Evolutionary conservation across 2,113 vertebrate species (phyloP).

Genomic region (Aix galericulata): DNA sequence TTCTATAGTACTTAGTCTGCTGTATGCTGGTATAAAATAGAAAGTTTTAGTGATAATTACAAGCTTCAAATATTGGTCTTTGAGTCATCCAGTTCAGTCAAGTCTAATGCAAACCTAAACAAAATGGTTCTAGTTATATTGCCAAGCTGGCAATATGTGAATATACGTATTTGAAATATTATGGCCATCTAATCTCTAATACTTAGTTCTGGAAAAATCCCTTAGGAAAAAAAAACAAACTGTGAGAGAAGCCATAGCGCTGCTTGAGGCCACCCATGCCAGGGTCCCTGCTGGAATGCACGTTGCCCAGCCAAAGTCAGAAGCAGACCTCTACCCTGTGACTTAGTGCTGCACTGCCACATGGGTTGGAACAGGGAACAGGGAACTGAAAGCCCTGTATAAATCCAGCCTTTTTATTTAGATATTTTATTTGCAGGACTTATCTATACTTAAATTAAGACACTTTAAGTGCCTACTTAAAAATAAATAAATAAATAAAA

Average conservation of each 20-base stretch:
- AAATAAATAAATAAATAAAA: background rate
- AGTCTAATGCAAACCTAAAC: background rate
- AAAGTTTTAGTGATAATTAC: background rate
- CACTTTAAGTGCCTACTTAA: background rate
- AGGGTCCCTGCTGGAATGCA: background rate
- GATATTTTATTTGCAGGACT: background rate
- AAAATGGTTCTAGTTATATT: background rate
- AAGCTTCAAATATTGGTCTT: background rate
- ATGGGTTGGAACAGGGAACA: background rate
- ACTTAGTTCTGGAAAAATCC: background rate
- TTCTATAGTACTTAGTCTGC: background rate
- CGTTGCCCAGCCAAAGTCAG: background rate
- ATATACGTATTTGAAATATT: background rate
- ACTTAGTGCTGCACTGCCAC: fast-evolving
- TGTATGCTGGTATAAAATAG: background rate
- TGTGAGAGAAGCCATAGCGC: background rate
- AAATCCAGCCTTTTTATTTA: background rate
- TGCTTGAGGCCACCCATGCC: background rate
- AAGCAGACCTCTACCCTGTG: fast-evolving
- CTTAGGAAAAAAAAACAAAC: background rate
- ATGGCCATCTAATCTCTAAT: background rate
- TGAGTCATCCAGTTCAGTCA: background rate
- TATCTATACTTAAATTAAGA: background rate
- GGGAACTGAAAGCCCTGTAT: background rate
- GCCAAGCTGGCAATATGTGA: background rate